These are phyloP conservation scores for Vimba vimba DNA, from an alignment of 2,113 vertebrate genomes.

Conservation along the genomic window DNA sequence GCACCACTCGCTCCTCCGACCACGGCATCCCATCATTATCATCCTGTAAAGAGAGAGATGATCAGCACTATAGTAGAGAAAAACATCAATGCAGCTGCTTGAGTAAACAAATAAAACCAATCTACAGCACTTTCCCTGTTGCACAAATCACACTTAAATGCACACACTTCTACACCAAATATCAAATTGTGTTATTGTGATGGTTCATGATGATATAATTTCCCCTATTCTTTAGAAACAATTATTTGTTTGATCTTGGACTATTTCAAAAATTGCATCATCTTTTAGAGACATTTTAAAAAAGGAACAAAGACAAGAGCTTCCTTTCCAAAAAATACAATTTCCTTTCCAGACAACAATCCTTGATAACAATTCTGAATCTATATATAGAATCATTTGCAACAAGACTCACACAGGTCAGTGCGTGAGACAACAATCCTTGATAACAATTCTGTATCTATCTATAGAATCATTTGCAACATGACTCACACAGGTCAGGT, in stretches of 20 bases:
- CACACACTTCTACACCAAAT: neutral
- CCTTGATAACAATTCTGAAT: conserved; percentile 14
- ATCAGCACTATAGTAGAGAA: neutral
- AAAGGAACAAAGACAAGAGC: conserved; percentile 19
- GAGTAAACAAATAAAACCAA: neutral
- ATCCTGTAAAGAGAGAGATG: conserved; percentile 67
- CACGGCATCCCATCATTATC: conserved; percentile 99
- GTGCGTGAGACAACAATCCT: no score
- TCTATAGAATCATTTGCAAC: no score
- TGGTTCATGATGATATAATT: neutral
- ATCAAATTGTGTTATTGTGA: neutral
- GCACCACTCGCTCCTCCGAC: conserved; percentile 98
- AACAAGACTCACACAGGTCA: neutral
- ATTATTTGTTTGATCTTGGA: neutral
- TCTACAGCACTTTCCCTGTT: neutral
- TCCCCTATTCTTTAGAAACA: neutral
- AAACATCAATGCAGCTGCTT: conserved; percentile 2
- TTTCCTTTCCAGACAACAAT: conserved; percentile 33
- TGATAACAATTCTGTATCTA: no score
- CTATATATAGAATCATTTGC: neutral
- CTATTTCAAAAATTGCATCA: neutral
- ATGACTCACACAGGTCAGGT: neutral
- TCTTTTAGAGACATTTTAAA: neutral
- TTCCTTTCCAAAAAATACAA: conserved; percentile 7
- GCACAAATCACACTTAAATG: neutral